Percentiles rank a stretch among this genome's conserved stretches.
phyloP scores from a whole-genome alignment of 2,113 vertebrate genomes.

The Lampris incognitus region DNA sequence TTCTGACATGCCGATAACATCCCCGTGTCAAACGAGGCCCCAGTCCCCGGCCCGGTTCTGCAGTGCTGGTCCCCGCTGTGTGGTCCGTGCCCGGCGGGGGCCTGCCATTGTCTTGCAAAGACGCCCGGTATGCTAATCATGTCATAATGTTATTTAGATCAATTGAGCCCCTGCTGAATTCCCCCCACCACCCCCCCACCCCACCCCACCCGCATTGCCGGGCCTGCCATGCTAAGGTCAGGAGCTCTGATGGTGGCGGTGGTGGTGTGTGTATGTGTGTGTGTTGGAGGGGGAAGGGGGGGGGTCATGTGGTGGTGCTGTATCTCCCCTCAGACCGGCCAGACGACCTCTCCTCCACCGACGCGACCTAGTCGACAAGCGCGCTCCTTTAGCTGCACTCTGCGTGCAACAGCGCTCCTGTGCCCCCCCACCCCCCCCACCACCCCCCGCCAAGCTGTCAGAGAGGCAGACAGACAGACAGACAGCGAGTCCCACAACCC shows the following conservation, averaged over 20 bases:
- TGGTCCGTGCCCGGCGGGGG: conserved; percentile 30
- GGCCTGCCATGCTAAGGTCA: conserved; percentile 73
- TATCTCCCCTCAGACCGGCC: conserved; percentile 38
- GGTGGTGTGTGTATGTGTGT: no score
- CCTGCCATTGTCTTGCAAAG: conserved; percentile 46
- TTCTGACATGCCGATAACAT: conserved; percentile 24
- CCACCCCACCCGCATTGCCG: conserved; percentile 24
- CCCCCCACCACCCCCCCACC: no score
- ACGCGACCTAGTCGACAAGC: not conserved
- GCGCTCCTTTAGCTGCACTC: no score
- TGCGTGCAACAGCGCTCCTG: no score
- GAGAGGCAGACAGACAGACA: conserved; percentile 60
- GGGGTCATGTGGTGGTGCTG: conserved; percentile 47
- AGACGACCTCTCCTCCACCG: conserved; percentile 27
- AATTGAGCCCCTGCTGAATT: conserved; percentile 57
- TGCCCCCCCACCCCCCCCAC: conserved; percentile 23
- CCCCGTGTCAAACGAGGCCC: conserved; percentile 39
- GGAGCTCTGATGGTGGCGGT: conserved; percentile 62
- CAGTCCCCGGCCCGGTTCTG: not conserved
- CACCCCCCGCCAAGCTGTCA: conserved; percentile 54
- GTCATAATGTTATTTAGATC: conserved; percentile 83
- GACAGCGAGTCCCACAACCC: conserved; percentile 69
- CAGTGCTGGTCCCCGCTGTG: conserved; percentile 31
- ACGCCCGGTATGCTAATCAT: conserved; percentile 74
- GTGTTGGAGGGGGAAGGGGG: conserved; percentile 9